phyloP scores from a whole-genome alignment of 2,113 vertebrate genomes.

The Chinchilla lanigera region DNA sequence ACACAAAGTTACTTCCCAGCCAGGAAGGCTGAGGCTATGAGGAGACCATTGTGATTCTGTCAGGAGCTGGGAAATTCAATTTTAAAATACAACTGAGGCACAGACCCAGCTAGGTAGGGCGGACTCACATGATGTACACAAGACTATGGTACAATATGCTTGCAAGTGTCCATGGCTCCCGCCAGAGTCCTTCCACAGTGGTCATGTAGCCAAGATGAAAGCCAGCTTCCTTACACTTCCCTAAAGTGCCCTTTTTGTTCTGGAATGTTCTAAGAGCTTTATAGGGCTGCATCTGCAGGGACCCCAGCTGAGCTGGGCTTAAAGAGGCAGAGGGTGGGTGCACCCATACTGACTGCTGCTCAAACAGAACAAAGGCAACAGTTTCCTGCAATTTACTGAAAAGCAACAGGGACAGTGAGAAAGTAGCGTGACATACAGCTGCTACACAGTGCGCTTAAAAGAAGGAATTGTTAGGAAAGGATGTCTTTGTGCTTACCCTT shows the following conservation, averaged over 20 bases:
- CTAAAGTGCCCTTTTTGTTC: background rate
- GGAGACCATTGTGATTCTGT: background rate
- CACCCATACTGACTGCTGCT: background rate
- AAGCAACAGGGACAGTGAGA: background rate
- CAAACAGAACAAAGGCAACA: background rate
- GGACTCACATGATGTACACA: background rate
- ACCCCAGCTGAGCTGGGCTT: background rate
- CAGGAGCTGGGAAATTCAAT: background rate
- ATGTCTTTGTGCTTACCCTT: background rate
- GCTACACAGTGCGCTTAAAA: background rate
- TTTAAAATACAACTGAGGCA: background rate
- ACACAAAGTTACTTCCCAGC: background rate
- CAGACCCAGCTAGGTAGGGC: background rate
- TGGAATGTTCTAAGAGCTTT: background rate
- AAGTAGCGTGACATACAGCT: background rate
- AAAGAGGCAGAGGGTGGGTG: background rate
- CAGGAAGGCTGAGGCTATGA: background rate
- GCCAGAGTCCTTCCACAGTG: background rate
- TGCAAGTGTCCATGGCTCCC: background rate
- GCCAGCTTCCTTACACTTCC: background rate
- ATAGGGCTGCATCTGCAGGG: background rate
- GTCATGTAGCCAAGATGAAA: background rate
- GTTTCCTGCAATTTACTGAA: background rate
- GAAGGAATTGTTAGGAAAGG: background rate
- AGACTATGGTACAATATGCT: background rate